Percentiles rank a stretch among this genome's conserved stretches.
phyloP scores from a whole-genome alignment of 1,140 invertebrate genomes.

The Gryon sp. region DNA sequence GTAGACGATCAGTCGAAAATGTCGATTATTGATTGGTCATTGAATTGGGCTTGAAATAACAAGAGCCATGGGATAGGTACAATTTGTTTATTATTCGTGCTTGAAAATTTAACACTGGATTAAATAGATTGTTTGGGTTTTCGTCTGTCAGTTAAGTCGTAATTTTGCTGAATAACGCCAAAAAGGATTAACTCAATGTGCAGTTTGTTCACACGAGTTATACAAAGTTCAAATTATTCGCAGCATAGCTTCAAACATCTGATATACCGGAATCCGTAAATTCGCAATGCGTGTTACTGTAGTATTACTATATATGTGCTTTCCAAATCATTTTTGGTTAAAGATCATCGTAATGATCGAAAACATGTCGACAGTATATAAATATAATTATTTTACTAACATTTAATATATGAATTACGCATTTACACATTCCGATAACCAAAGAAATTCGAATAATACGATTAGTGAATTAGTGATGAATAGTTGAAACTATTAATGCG shows the following conservation, averaged over 20 bases:
- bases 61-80: slow-evolving; percentile 14
- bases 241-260: slow-evolving; percentile 4
- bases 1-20: slow-evolving; percentile 10
- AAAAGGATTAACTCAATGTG: slow-evolving; percentile 44
- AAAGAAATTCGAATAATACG: too few species aligned
- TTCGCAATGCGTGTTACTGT: too few species aligned
- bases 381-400: too few species aligned
- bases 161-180: slow-evolving; percentile 50
- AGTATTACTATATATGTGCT: too few species aligned
- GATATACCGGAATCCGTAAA: slow-evolving; percentile 13
- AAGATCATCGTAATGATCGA: too few species aligned
- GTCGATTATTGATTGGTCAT: slow-evolving; percentile 29
- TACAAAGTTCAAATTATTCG: slow-evolving; percentile 42
- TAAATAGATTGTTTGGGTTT: slow-evolving; percentile 33
- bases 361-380: too few species aligned
- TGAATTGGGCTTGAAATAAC: slow-evolving; percentile 32
- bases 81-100: slow-evolving; percentile 46
- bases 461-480: too few species aligned
- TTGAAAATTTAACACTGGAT: slow-evolving; percentile 33
- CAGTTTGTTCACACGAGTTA: slow-evolving; percentile 31
- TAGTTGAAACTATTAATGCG: too few species aligned
- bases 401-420: too few species aligned
- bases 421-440: too few species aligned
- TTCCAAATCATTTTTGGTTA: background rate
- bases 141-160: slow-evolving; percentile 43